These are phyloP conservation scores for Exephanes ischioxanthus DNA, from an alignment of 2,888 invertebrate species.

Conservation along the genomic window DNA sequence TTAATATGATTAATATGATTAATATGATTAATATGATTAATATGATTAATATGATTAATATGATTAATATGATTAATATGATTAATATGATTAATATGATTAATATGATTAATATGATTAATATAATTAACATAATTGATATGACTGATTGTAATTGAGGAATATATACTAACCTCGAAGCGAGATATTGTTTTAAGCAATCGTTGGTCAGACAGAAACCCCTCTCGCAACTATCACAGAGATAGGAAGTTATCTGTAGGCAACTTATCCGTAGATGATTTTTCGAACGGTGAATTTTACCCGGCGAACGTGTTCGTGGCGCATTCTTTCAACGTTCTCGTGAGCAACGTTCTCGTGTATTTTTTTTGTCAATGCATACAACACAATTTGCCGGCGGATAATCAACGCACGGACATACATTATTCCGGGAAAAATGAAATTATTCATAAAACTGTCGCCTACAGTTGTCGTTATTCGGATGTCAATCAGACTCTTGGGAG, in stretches of 20 bases:
- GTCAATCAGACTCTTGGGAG: conserved; percentile 8
- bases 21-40: too few relatives aligned
- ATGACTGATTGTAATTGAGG: background rate
- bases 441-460: conserved; percentile 16
- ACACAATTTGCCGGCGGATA: background rate
- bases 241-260: conserved; percentile 12
- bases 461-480: conserved; percentile 12
- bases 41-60: too few relatives aligned
- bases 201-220: conserved; percentile 7
- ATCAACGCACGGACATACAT: background rate
- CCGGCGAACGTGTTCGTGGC: background rate
- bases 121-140: background rate
- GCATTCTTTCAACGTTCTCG: conserved; percentile 9
- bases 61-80: too few relatives aligned
- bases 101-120: background rate
- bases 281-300: background rate
- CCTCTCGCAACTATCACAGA: background rate
- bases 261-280: conserved; percentile 15
- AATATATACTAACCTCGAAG: background rate
- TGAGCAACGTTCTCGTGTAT: background rate
- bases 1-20: too few relatives aligned
- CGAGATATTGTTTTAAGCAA: background rate
- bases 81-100: too few relatives aligned
- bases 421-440: conserved; percentile 11
- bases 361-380: background rate